Evolutionary conservation across 2,888 invertebrate species (phyloP).

Genomic region (Saturnia pavonia): DNA sequence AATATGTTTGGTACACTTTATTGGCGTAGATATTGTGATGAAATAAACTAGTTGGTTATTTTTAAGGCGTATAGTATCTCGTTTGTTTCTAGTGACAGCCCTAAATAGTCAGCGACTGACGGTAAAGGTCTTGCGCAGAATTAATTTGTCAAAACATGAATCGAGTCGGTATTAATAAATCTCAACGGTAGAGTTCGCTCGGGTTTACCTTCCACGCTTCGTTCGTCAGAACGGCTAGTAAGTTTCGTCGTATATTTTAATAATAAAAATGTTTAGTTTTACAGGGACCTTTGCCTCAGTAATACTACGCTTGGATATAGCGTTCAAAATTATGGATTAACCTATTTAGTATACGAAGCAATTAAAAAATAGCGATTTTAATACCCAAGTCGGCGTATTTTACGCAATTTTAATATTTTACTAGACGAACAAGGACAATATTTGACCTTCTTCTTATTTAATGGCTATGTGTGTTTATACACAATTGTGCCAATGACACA

Average conservation of each 20-base stretch:
- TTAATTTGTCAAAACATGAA: slow-evolving; percentile 79
- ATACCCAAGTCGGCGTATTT: neutral
- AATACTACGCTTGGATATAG: neutral
- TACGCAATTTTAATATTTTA: neutral
- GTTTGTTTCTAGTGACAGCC: slow-evolving; percentile 44
- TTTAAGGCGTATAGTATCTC: neutral
- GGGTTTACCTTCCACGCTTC: slow-evolving; percentile 2
- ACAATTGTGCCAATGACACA: too few relatives aligned
- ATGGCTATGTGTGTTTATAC: too few relatives aligned
- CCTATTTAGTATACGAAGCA: too few relatives aligned
- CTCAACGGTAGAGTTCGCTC: slow-evolving; percentile 2
- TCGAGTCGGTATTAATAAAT: slow-evolving; percentile 28
- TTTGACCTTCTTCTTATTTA: too few relatives aligned
- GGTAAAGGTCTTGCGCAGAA: slow-evolving; percentile 61
- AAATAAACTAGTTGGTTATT: too few relatives aligned
- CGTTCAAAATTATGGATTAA: neutral
- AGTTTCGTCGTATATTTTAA: neutral
- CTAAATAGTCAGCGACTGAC: slow-evolving; percentile 66
- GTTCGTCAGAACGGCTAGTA: neutral
- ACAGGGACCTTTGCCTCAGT: neutral
- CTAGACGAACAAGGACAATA: neutral
- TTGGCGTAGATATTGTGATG: too few relatives aligned
- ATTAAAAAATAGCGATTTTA: too few relatives aligned
- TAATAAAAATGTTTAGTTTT: neutral
- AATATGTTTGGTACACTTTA: too few relatives aligned